Conservation (phyloP, 2,113 vertebrate genomes). For the Lonchura striata region DNA sequence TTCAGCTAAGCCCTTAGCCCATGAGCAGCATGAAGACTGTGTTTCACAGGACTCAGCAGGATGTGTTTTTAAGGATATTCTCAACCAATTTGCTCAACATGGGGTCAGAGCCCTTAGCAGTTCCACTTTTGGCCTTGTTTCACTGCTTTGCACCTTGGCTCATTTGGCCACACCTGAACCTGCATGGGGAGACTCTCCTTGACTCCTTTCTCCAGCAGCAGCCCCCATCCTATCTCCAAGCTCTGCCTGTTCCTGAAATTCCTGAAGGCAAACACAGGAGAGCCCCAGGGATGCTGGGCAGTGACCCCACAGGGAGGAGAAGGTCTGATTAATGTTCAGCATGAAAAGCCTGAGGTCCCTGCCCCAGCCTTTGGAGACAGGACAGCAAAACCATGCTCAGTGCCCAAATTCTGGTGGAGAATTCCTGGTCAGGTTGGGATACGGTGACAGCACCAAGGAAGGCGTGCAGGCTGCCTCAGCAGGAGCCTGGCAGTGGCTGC, state of each 20-base stretch:
- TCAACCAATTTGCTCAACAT: background rate
- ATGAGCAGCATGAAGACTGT: background rate
- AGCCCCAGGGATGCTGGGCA: background rate
- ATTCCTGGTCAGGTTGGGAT: background rate
- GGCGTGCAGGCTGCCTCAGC: background rate
- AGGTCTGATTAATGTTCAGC: background rate
- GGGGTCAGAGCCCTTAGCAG: background rate
- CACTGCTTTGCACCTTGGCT: background rate
- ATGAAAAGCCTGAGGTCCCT: background rate
- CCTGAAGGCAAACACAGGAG: background rate
- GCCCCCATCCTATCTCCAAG: background rate
- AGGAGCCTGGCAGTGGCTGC: background rate
- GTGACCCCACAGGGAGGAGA: accelerated
- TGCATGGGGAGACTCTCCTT: background rate
- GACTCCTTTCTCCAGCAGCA: background rate
- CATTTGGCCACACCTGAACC: background rate
- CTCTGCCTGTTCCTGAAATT: background rate
- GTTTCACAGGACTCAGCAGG: background rate
- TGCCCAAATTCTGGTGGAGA: background rate
- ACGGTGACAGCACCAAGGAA: background rate
- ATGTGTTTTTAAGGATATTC: background rate
- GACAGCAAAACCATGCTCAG: background rate
- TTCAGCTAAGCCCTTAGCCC: background rate
- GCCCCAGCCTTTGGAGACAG: background rate
- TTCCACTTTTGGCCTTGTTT: background rate